Evolutionary conservation across 2,113 vertebrate species (phyloP).

Genomic region (Chaetodon trifascialis): DNA sequence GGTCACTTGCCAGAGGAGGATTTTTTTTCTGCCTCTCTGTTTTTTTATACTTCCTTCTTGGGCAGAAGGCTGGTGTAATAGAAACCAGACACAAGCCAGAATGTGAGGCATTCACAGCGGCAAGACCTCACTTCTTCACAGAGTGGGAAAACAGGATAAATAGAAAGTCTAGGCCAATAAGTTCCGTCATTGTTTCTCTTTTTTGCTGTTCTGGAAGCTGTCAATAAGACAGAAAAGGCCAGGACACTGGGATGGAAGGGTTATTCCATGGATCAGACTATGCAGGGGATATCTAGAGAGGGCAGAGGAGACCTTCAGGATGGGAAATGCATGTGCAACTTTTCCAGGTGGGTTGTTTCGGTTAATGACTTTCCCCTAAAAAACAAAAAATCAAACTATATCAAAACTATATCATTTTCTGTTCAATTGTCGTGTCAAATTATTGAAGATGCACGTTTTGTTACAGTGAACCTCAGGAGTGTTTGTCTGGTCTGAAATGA

Average conservation of each 20-base stretch:
- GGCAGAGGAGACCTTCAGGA: conserved; percentile 64
- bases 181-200: conserved; percentile 4
- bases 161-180: conserved; percentile 9
- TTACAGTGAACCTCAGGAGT: not conserved
- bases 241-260: conserved; percentile 54
- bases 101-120: conserved; percentile 73
- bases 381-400: not conserved
- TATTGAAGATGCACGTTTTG: not conserved
- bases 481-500: not conserved
- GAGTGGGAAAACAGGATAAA: conserved; percentile 52
- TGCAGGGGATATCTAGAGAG: conserved; percentile 52
- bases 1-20: conserved; percentile 78
- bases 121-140: conserved; percentile 55
- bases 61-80: conserved; percentile 80
- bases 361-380: conserved; percentile 2
- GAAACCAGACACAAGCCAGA: conserved; percentile 80
- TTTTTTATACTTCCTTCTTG: conserved; percentile 74
- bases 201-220: conserved; percentile 30
- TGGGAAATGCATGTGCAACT: conserved; percentile 63
- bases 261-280: conserved; percentile 43
- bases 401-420: not conserved
- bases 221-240: conserved; percentile 33
- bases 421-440: not conserved
- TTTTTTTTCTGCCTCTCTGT: conserved; percentile 59
- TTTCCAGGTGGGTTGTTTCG: conserved; percentile 79